Conservation (phyloP, 2,888 invertebrate species). For the Agriopis leucophaearia region DNA sequence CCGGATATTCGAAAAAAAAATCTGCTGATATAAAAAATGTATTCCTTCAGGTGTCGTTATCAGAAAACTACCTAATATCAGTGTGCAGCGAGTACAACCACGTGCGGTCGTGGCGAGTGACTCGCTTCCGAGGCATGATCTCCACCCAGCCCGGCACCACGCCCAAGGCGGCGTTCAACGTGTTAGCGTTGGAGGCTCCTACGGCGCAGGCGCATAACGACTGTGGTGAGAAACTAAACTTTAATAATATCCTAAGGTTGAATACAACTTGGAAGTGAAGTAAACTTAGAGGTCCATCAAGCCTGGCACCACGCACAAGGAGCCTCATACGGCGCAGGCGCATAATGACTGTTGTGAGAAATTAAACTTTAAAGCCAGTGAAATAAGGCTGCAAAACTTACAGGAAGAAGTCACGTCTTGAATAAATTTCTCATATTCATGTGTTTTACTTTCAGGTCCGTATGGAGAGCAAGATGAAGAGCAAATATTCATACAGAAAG, state of each 20-base stretch:
- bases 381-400: not conserved
- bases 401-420: not conserved
- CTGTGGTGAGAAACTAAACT: slow-evolving; percentile 81
- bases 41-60: slow-evolving; percentile 92
- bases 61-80: slow-evolving; percentile 97
- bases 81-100: slow-evolving; percentile 99
- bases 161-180: slow-evolving; percentile 98
- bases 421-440: not conserved
- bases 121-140: slow-evolving; percentile 98
- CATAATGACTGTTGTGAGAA: slow-evolving; percentile 56
- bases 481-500: slow-evolving; percentile 99
- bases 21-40: too few species aligned
- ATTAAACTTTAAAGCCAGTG: not conserved
- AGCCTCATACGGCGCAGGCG: slow-evolving; percentile 51
- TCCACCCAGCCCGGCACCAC: slow-evolving; percentile 99
- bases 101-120: slow-evolving; percentile 98
- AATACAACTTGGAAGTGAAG: not conserved
- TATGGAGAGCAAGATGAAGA: slow-evolving; percentile 99
- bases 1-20: too few species aligned
- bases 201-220: slow-evolving; percentile 89
- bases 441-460: slow-evolving; percentile 88
- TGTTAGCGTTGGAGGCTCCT: slow-evolving; percentile 90
- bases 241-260: not conserved
- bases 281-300: not conserved
- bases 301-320: slow-evolving; percentile 40